A percentile compares a stretch with the other conserved stretches of the same genome.
Conservation (phyloP, 2,113 vertebrate genomes). For the Anas platyrhynchos region DNA sequence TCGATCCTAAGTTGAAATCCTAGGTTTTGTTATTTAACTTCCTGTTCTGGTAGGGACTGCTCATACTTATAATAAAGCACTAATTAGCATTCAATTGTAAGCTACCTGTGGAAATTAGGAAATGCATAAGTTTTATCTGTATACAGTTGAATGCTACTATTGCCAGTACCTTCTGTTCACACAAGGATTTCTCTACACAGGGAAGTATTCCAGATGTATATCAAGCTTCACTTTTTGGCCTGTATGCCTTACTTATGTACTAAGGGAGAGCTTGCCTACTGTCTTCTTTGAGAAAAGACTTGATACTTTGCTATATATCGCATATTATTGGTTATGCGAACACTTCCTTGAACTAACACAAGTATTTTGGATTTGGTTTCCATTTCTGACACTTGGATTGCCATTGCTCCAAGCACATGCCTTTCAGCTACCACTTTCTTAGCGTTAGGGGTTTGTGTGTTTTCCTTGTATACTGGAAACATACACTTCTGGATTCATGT, state of each 20-base stretch:
- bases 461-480: background rate
- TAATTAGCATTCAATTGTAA: background rate
- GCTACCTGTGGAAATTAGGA: background rate
- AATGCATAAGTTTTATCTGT: background rate
- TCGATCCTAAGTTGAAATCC: background rate
- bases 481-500: background rate
- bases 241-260: background rate
- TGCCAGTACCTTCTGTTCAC: background rate
- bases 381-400: background rate
- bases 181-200: background rate
- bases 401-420: background rate
- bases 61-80: background rate
- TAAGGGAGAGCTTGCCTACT: background rate
- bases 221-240: background rate
- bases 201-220: background rate
- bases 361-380: background rate
- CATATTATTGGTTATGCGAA: background rate
- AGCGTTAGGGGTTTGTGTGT: background rate
- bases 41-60: background rate
- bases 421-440: background rate
- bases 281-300: background rate
- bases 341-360: background rate
- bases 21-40: background rate
- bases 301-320: background rate
- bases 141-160: background rate